These are phyloP conservation scores for Amphipyra berbera DNA, from an alignment of 2,888 invertebrate species.

Conservation along the genomic window DNA sequence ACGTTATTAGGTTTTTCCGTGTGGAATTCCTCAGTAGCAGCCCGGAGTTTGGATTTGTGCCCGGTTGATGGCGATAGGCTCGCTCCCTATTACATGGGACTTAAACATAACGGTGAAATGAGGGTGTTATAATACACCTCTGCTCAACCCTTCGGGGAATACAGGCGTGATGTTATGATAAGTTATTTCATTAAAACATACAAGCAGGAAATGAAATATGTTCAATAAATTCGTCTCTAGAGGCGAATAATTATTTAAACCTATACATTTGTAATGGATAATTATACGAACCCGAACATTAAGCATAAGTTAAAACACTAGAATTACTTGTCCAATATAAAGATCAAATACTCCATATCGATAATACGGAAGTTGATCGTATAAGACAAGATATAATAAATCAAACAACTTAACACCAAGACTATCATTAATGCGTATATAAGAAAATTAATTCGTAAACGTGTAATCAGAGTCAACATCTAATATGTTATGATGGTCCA, in stretches of 20 bases:
- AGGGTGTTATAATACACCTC: too few species aligned
- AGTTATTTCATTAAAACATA: constrained; percentile 11
- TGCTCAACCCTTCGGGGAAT: too few species aligned
- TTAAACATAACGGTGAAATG: too few species aligned
- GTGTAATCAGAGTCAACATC: constrained; percentile 42
- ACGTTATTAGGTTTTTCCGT: constrained; percentile 14
- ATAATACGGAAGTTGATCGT: constrained; percentile 46
- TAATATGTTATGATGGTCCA: constrained; percentile 40
- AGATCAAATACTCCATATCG: constrained; percentile 22
- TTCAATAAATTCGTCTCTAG: constrained; percentile 4
- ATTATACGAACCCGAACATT: constrained; percentile 9
- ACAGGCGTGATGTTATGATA: too few species aligned
- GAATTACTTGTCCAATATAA: constrained; percentile 17
- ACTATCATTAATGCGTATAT: constrained; percentile 41
- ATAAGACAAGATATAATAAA: constrained; percentile 47
- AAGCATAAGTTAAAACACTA: constrained; percentile 1
- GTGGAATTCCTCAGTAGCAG: too few species aligned
- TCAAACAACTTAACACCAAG: constrained; percentile 37
- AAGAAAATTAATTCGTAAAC: constrained; percentile 44
- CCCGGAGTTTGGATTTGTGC: too few species aligned
- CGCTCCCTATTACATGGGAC: too few species aligned
- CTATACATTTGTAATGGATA: constrained; percentile 6
- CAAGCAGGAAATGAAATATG: constrained; percentile 19
- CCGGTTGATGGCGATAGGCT: too few species aligned
- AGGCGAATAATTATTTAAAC: constrained; percentile 7